phyloP scores from a whole-genome alignment of 1,140 invertebrate species.

The Drosophila yakuba region DNA sequence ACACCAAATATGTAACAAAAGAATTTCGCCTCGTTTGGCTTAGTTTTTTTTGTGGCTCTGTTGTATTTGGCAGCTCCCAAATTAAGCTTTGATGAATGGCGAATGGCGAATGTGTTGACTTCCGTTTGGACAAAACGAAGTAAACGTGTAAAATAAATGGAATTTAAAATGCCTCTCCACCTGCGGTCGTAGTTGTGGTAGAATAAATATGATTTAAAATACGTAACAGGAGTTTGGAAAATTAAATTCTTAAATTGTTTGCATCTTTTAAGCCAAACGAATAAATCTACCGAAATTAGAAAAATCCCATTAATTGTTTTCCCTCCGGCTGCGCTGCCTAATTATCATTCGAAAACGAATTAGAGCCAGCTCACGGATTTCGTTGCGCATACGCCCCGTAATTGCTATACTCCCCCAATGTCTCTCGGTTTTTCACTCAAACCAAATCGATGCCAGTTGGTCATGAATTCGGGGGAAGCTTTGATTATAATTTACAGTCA shows the following conservation, averaged over 20 bases:
- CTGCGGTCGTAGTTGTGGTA: neutral
- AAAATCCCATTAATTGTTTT: constrained; percentile 16
- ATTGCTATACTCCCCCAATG: constrained; percentile 6
- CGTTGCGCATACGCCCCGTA: constrained; percentile 56
- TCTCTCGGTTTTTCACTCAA: constrained; percentile 14
- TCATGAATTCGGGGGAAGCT: constrained; percentile 45
- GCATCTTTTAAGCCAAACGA: neutral
- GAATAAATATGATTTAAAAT: neutral
- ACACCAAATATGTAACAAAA: constrained; percentile 65
- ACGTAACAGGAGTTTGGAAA: no score
- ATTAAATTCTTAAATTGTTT: neutral
- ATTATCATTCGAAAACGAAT: constrained; percentile 45
- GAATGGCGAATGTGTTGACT: constrained; percentile 38
- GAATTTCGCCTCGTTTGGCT: constrained; percentile 45
- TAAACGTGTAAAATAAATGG: constrained; percentile 41
- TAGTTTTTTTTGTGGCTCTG: constrained; percentile 8
- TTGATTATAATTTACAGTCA: constrained; percentile 41
- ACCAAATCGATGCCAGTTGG: constrained; percentile 47
- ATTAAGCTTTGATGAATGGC: constrained; percentile 55
- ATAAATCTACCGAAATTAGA: constrained; percentile 12
- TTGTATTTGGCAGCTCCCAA: constrained; percentile 41
- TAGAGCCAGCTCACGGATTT: constrained; percentile 39
- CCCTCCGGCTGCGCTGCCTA: constrained; percentile 9
- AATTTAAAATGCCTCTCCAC: constrained; percentile 7
- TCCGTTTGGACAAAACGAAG: constrained; percentile 42